Percentiles rank a stretch among this genome's conserved stretches.
These are phyloP conservation scores for Myotis pilosus DNA, from an alignment of 2,797 vertebrate species.

Conservation along the genomic window DNA sequence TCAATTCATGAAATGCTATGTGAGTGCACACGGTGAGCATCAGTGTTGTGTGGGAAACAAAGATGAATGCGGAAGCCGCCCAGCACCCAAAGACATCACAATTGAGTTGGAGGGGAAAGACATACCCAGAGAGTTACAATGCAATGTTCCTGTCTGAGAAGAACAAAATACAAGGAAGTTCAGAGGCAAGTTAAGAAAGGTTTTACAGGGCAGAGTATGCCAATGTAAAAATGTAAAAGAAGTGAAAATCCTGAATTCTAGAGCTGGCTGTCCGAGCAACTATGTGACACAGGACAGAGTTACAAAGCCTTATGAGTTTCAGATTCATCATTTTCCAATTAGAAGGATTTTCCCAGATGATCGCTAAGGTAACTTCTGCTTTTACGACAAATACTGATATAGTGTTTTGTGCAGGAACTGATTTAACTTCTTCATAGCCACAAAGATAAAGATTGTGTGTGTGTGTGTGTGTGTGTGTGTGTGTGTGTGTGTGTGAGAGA, in stretches of 20 bases:
- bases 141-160: background rate
- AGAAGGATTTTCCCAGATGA: constrained; percentile 41
- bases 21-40: background rate
- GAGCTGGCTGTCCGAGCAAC: background rate
- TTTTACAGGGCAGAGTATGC: background rate
- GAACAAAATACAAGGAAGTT: background rate
- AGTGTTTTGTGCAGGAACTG: background rate
- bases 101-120: background rate
- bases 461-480: background rate
- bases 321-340: constrained; percentile 46
- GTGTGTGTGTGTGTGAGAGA: background rate
- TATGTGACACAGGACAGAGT: background rate
- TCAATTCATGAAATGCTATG: background rate
- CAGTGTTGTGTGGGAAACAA: background rate
- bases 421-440: background rate
- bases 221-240: background rate
- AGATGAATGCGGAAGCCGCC: background rate
- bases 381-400: background rate
- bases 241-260: background rate
- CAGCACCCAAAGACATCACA: background rate
- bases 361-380: constrained; percentile 35
- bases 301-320: constrained; percentile 26
- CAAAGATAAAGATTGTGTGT: background rate
- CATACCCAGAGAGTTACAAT: background rate
- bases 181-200: background rate